Evolutionary conservation across 2,797 vertebrate species (phyloP).

Genomic region (Anguilla pacifica): DNA sequence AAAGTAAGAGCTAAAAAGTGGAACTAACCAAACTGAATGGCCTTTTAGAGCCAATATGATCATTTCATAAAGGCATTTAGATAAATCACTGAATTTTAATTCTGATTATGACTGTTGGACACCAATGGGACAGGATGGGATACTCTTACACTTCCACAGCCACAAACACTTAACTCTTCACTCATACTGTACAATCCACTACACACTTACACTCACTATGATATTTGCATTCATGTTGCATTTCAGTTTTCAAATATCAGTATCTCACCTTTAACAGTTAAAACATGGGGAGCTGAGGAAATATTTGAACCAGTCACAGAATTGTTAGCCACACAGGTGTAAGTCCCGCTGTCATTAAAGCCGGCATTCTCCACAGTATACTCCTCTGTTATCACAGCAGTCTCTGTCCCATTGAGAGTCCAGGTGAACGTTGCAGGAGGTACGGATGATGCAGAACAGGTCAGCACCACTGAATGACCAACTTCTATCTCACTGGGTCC

Average conservation of each 20-base stretch:
- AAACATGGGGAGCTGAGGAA: not conserved
- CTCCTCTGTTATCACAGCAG: not conserved
- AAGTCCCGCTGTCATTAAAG: not conserved
- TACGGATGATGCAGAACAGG: conserved; percentile 49
- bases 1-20: too few species aligned
- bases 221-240: not conserved
- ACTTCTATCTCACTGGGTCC: conserved; percentile 32
- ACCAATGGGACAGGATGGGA: not conserved
- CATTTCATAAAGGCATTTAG: not conserved
- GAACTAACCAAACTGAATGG: too few species aligned
- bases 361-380: conserved; percentile 41
- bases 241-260: not conserved
- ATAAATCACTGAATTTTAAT: not conserved
- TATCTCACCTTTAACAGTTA: not conserved
- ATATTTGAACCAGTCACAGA: not conserved
- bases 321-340: conserved; percentile 21
- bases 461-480: conserved; percentile 49
- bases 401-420: conserved; percentile 45
- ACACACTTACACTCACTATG: not conserved
- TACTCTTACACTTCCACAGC: not conserved
- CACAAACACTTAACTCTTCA: not conserved
- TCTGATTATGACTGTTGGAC: not conserved
- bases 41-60: not conserved
- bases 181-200: not conserved
- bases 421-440: conserved; percentile 52